Evolutionary conservation across 2,888 invertebrate genomes (phyloP).

Genomic region (Sylvicola fuscatus): DNA sequence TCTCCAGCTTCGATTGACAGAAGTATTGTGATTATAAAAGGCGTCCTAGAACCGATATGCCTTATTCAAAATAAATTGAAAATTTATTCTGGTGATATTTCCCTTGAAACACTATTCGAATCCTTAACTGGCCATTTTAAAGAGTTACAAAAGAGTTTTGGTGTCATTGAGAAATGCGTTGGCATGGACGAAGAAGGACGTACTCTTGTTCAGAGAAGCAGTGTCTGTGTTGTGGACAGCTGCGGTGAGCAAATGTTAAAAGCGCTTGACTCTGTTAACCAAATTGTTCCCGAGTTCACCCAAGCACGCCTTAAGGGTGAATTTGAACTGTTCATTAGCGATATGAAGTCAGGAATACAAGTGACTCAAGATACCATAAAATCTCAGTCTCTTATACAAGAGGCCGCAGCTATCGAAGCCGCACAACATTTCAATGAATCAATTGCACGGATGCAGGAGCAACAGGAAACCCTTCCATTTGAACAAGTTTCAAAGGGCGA

Average conservation of each 20-base stretch:
- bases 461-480: slow-evolving; percentile 14
- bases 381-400: slow-evolving; percentile 31
- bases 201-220: slow-evolving; percentile 45
- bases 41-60: slow-evolving; percentile 36
- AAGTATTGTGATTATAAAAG: slow-evolving; percentile 42
- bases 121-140: slow-evolving; percentile 39
- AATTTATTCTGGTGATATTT: slow-evolving; percentile 27
- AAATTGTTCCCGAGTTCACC: slow-evolving; percentile 26
- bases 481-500: slow-evolving; percentile 15
- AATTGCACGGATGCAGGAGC: slow-evolving; percentile 20
- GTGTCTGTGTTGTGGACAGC: slow-evolving; percentile 40
- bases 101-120: slow-evolving; percentile 26
- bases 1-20: slow-evolving; percentile 42
- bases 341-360: slow-evolving; percentile 29
- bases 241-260: slow-evolving; percentile 34
- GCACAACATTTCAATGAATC: slow-evolving; percentile 22
- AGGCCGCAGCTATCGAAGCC: slow-evolving; percentile 26
- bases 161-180: slow-evolving; percentile 45
- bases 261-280: slow-evolving; percentile 31
- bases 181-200: slow-evolving; percentile 43
- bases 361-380: slow-evolving; percentile 33
- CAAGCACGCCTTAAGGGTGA: slow-evolving; percentile 25
- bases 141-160: slow-evolving; percentile 39
- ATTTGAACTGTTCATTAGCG: slow-evolving; percentile 27
- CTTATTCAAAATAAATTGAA: slow-evolving; percentile 41